Evolutionary conservation across 2,113 vertebrate species (phyloP), one percentile per base, ranked within the genome.

Genomic region (Eidolon helvum): DNA sequence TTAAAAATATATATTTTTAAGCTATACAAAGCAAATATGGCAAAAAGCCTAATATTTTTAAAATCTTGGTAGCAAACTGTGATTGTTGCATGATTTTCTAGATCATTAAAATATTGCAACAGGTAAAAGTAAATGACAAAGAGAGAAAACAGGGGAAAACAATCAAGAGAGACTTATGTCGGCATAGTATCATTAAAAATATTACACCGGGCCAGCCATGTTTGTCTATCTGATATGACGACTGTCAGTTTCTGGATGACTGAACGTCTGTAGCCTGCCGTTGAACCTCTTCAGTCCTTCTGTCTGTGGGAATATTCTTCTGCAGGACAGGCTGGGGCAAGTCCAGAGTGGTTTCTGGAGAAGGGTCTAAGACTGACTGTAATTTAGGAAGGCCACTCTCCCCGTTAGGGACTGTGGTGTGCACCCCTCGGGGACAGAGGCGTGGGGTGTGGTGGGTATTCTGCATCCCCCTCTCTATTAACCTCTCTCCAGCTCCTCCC

Each of bases 261-360:
- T 97, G 96, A 24, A 82, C 94, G 95, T 98, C 98, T 98, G 95
- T 98, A 98, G 98, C 98, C 98, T 95, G 95, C 72, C 26, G 69
- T 87, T 98, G 99, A 99, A 98, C 98, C 95, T 96, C 63, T 57
- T 87, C 45, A 38, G 82, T 97, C 82, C 86, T 98, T 98, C 98
- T 89, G 95, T 96, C 97, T 95, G 95, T 98, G 98, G 98, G 98
- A 98, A 98, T 97, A 91, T 93, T 86, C 57, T 95, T 97, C 97
- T 22, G 95, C 43, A 84, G 96, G 97, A 98, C 98, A 98, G 98
- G 99, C 98, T 97, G 92, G 75, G 91, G 98, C 98, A 98, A 94
- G 98, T 97, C 97, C 63, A 57, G 87, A 97, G 97, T 95, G 97
- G 94, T 71, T 80, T 97, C 91, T 80, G 94, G 71, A 90, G 97